Evolutionary conservation across 2,113 vertebrate genomes (phyloP), one percentile per base, ranked within the genome.

Genomic region (Amblyopsis rosae): DNA sequence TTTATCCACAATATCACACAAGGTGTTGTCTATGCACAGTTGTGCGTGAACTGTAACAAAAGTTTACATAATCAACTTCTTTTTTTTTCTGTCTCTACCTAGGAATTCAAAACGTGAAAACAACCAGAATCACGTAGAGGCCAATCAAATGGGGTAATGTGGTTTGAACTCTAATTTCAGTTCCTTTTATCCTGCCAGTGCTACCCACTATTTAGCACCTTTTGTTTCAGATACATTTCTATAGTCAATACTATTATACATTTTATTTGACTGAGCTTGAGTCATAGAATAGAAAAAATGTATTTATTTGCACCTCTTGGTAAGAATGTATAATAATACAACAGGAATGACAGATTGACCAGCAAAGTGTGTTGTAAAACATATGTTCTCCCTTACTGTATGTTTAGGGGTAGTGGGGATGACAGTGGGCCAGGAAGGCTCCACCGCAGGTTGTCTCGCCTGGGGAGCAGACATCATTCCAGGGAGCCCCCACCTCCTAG

Each of bases 371-470:
- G 16, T 1, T 55, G 2, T 11, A 1, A 47, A 17, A n/a, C 53
- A 7, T 56, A 13, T 11, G 0, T 62, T 6, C n/a, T 47, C 72
- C 35, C 1, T 69, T 12, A 3, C 16, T 26, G 26, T 26, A 26
- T 26, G 58, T 77, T 59, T 41, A 91, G 90, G 35, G 88, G 79
- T n/a, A 84, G 59, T 17, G 88, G 86, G 4, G 91, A 93, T 3
- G 92, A 94, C 63, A 70, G 75, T 5, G 67, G 76, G 0, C 35
- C 75, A 0, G 83, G 89, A 41, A 90, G 89, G 76, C 78, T 92
- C 61, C 86, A 87, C 51, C 84, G 87, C 2, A 87, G 82, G 47
- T 73, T 93, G 55, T 93, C 92, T 1, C 88, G 91, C 11, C 75
- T 92, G 55, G 70, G 90, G 41, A 81, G 85, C 85, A 83, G 88